Evolutionary conservation across 2,888 invertebrate genomes (phyloP), one percentile per base, ranked within the genome.

Genomic region (Dolichomitus sp.): DNA sequence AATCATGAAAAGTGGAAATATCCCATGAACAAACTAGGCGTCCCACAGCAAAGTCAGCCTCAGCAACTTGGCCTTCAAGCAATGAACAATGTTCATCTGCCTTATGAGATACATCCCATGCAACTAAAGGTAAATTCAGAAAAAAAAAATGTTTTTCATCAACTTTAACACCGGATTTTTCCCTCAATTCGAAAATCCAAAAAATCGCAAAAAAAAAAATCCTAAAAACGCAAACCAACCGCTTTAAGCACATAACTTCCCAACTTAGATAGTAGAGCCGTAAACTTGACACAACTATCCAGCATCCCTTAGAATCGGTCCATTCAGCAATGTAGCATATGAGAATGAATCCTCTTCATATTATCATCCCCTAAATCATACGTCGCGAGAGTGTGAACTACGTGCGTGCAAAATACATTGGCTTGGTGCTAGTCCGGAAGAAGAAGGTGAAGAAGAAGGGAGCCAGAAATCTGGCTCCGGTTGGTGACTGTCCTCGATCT

Each of bases 1-100:
- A 97, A 96, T 94, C 97, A 97, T 94, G 97, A 97, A 94, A 97
- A 97, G 95, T 97, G 97, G 97, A 97, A 97, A 93, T 97, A 97
- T 94, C 95, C 96, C 33, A 90, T 94, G 90, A 92, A 92, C 81
- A 94, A 94, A 86, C 87, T 94, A 80, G 91, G 89, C 75, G 89
- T 93, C 94, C 96, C 90, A 93, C 95, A 92, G 94, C 92, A 95
- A 94, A 94, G 94, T 94, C 94, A 95, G 94, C 91, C 95, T 94
- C 94, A 95, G 89, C 95, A 95, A 91, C 93, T 95, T 87, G 95
- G 94, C 88, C 94, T 95, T 85, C 95, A 95, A 89, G 95, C 95
- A 86, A 95, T 94, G 94, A 92, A 93, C 83, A 93, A 93, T 87
- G 92, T 93, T 85, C 93, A 93, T 85, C 84, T 93, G 85, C 92